Conservation (phyloP, 2,888 invertebrate genomes). For the Cephus runcator region DNA sequence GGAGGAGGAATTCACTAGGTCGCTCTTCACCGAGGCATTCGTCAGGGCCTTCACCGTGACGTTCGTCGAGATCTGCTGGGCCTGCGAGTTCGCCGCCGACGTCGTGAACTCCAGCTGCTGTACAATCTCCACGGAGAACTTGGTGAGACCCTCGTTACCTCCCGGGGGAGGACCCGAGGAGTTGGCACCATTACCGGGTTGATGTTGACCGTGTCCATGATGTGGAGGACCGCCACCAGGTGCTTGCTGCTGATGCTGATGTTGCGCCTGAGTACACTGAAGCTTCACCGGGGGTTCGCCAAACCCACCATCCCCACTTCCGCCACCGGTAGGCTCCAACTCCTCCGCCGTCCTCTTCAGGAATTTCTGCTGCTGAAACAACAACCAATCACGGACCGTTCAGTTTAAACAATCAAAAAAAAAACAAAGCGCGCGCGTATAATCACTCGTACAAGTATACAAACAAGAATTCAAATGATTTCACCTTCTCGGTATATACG, state of each 20-base stretch:
- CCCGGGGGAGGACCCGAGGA: constrained; percentile 44
- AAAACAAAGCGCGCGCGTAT: no score
- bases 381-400: constrained; percentile 24
- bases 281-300: constrained; percentile 84
- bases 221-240: constrained; percentile 53
- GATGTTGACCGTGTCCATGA: constrained; percentile 53
- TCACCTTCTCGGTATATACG: no score
- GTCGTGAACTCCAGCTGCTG: constrained; percentile 92
- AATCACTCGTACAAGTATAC: no score
- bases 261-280: constrained; percentile 71
- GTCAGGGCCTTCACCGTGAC: constrained; percentile 88
- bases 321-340: constrained; percentile 68
- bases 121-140: constrained; percentile 93
- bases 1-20: constrained; percentile 65
- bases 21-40: constrained; percentile 75
- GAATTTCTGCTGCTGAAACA: constrained; percentile 85
- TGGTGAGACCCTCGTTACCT: constrained; percentile 68
- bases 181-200: constrained; percentile 50
- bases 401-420: no score
- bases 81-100: constrained; percentile 86
- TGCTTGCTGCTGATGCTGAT: constrained; percentile 59
- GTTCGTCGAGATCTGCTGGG: constrained; percentile 91
- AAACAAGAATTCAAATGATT: no score
- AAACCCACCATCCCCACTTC: constrained; percentile 65
- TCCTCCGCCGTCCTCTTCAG: constrained; percentile 79